Conservation (phyloP, 1,140 invertebrate genomes). For the Mylabris phalerata region DNA sequence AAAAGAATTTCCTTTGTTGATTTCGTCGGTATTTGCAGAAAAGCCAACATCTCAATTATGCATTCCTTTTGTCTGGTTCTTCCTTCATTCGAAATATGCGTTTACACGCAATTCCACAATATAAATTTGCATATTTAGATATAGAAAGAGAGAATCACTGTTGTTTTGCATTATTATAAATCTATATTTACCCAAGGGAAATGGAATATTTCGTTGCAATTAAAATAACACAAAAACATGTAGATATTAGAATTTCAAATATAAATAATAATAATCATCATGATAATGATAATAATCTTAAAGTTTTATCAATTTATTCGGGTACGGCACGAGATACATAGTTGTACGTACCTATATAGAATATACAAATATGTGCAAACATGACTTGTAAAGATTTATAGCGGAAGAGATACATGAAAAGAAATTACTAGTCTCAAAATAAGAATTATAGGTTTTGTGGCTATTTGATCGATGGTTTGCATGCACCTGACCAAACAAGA, state of each 20-base stretch:
- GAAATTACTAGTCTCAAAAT: conserved; percentile 15
- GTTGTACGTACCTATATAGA: too few species aligned
- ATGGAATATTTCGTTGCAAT: too few species aligned
- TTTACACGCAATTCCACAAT: conserved; percentile 19
- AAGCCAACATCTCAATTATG: conserved; percentile 19
- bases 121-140: conserved; percentile 15
- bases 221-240: too few species aligned
- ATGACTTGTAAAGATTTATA: conserved; percentile 5
- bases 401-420: conserved; percentile 16
- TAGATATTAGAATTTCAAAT: too few species aligned
- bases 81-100: conserved; percentile 11
- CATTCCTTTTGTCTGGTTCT: conserved; percentile 16
- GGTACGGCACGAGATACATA: too few species aligned
- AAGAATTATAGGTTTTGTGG: conserved; percentile 10
- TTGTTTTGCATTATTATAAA: too few species aligned
- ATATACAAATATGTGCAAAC: too few species aligned
- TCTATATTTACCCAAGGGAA: too few species aligned
- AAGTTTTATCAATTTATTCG: too few species aligned
- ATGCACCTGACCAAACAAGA: conserved; percentile 3
- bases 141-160: conserved; percentile 3
- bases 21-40: conserved; percentile 15
- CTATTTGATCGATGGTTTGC: conserved; percentile 11
- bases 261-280: too few species aligned
- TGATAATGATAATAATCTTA: too few species aligned
- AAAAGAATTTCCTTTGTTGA: conserved; percentile 17